A percentile compares a stretch with the other conserved stretches of the same genome.
Evolutionary conservation across 1,140 invertebrate species (phyloP).

Genomic region (Drosophila ercepeae): DNA sequence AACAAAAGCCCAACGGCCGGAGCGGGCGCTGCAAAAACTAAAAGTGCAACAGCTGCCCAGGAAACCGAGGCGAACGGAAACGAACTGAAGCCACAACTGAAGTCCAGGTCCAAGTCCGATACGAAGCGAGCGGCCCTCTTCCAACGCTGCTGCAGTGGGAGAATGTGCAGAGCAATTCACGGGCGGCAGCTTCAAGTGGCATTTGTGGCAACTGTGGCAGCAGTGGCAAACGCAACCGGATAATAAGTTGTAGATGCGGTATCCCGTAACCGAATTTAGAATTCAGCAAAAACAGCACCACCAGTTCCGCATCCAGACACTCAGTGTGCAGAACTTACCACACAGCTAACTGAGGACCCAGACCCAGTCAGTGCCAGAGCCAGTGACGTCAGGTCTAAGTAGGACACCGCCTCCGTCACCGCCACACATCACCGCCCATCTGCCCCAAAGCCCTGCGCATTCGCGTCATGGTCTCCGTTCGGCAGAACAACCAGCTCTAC

Average conservation of each 20-base stretch:
- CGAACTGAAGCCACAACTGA: conserved; percentile 10
- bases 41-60: conserved; percentile 74
- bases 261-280: conserved; percentile 23
- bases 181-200: conserved; percentile 74
- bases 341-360: conserved; percentile 1
- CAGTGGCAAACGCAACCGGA: conserved; percentile 63
- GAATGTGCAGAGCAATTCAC: conserved; percentile 73
- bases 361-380: conserved; percentile 13
- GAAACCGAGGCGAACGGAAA: conserved; percentile 36
- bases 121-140: conserved; percentile 1
- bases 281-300: conserved; percentile 8
- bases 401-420: conserved; percentile 51
- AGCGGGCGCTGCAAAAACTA: conserved; percentile 47
- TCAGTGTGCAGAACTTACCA: conserved; percentile 10
- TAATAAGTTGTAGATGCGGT: conserved; percentile 64
- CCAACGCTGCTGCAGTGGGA: conserved; percentile 53
- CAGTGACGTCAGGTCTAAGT: conserved; percentile 66
- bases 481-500: conserved; percentile 39
- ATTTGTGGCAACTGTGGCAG: conserved; percentile 66
- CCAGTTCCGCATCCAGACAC: conserved; percentile 17
- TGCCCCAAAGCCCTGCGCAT: conserved; percentile 23
- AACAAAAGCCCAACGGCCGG: conserved; percentile 24
- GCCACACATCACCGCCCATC: conserved; percentile 10
- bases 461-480: conserved; percentile 38
- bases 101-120: background rate